Evolutionary conservation across 2,888 invertebrate species (phyloP).

Genomic region (Lithophane semibrunnea): DNA sequence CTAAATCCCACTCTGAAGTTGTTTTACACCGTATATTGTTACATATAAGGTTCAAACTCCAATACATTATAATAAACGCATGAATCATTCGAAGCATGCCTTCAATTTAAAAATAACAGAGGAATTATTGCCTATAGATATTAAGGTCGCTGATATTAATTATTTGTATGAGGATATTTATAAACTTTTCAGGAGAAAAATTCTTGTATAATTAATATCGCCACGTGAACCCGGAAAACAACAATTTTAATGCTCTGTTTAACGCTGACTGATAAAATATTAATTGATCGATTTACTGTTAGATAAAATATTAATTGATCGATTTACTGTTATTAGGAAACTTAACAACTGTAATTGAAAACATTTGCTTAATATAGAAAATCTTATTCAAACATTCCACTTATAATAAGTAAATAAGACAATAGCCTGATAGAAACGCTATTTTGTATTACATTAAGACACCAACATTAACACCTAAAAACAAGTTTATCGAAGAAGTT

Average conservation of each 20-base stretch:
- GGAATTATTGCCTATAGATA: conserved; percentile 59
- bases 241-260: conserved; percentile 24
- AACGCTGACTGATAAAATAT: conserved; percentile 12
- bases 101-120: conserved; percentile 58
- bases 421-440: conserved; percentile 26
- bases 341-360: conserved; percentile 43
- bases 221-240: conserved; percentile 30
- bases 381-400: conserved; percentile 33
- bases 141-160: conserved; percentile 49
- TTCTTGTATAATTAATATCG: conserved; percentile 1
- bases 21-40: conserved; percentile 38
- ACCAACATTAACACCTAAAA: conserved; percentile 35
- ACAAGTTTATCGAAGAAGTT: conserved; percentile 19
- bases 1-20: conserved; percentile 10
- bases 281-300: conserved; percentile 29
- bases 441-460: conserved; percentile 26
- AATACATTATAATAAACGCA: conserved; percentile 32
- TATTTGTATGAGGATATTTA: conserved; percentile 35
- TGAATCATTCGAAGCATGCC: conserved; percentile 64
- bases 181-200: conserved; percentile 13
- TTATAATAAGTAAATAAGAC: conserved; percentile 20
- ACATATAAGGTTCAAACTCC: conserved; percentile 32
- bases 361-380: conserved; percentile 29
- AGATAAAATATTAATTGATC: conserved; percentile 25
- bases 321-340: conserved; percentile 31